Evolutionary conservation across 2,113 vertebrate species (phyloP), one percentile per base, ranked within the genome.

Genomic region (Callionymus lyra): DNA sequence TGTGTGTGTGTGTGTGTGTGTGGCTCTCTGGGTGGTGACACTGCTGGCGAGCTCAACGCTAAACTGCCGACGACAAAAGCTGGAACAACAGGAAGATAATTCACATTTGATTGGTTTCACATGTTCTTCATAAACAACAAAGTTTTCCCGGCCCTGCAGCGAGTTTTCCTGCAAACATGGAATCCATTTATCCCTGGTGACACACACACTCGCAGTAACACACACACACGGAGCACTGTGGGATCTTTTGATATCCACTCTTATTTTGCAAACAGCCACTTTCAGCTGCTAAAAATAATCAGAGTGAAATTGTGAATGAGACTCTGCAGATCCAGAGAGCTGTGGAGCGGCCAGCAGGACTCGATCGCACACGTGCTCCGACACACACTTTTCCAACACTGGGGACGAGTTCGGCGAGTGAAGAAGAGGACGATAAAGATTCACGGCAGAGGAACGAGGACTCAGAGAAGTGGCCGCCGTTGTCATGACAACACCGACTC

Each of bases 81-180:
- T 79, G 72, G 61, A 83, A 79, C 77, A 83, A 83, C 82, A 76
- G 66, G 83, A 79, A 80, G 82, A 86, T 86, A 81, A 85, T 85
- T 86, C 75, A 52, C 50, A 77, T 84, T 82, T 86, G 84, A 87
- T 82, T 79, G 81, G 79, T 85, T 82, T 84, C 84, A 86, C 76
- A 68, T 86, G 84, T 84, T 82, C 76, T 84, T 83, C 79, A 84
- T 83, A 82, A 83, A 84, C 83, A 85, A 82, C 82, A 87, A 86
- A 82, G 82, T 66, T 64, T 63, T 59, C 68, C 74, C 70, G 75
- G 34, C 74, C 81, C 77, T 83, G 53, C 53, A 70, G 76, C 58
- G 49, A 63, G 76, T 82, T 83, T 82, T 67, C 72, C 78, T 79
- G 71, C 75, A 84, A 86, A 83, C 79, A 72, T 85, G 82, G 82